Evolutionary conservation across 2,113 vertebrate species (phyloP), one percentile per base, ranked within the genome.

Genomic region (Crocuta crocuta): DNA sequence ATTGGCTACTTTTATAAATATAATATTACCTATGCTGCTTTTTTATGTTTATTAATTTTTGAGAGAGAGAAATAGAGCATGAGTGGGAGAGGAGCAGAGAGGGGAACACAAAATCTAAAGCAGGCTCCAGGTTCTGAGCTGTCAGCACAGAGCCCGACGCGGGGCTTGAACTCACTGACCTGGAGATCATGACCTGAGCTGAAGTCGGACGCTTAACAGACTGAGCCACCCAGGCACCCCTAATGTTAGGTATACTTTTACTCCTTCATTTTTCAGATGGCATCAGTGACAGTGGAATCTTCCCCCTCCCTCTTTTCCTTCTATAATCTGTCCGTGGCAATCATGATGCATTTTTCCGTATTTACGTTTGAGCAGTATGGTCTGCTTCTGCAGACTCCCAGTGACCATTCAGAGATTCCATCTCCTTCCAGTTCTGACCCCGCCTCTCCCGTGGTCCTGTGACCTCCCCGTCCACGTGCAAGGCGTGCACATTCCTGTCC

Each of bases 321-420:
- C 35, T 48, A 2, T 82, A 19, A 11, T 10, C 4, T 66, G 74
- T 53, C 81, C 74, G 80, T 74, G 43, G 45, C 17, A n/a, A 3
- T 19, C 61, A n/a, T 53, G 15, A 45, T 63, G 1, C n/a, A 21
- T 70, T 88, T 94, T 24, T 70, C 68, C 55, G 39, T 15, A 24
- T 76, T 24, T 53, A 19, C 10, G 12, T 53, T 73, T 43, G 43
- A 31, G 10, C 70, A 16, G 45, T 17, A 0, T 61, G 2, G 26
- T 80, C 33, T 23, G 86, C 19, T 55, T 5, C 26, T 21, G 33
- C 10, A 10, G 17, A 7, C 26, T 28, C 5, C 39, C 66, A 33
- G 33, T 0, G 7, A 28, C 5, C 24, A 10, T 5, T 23, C 10
- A 8, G 12, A 6, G 19, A 13, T 10, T 74, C 80, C 16, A 23